phyloP scores from a whole-genome alignment of 2,113 vertebrate genomes.

The Chaenocephalus aceratus region DNA sequence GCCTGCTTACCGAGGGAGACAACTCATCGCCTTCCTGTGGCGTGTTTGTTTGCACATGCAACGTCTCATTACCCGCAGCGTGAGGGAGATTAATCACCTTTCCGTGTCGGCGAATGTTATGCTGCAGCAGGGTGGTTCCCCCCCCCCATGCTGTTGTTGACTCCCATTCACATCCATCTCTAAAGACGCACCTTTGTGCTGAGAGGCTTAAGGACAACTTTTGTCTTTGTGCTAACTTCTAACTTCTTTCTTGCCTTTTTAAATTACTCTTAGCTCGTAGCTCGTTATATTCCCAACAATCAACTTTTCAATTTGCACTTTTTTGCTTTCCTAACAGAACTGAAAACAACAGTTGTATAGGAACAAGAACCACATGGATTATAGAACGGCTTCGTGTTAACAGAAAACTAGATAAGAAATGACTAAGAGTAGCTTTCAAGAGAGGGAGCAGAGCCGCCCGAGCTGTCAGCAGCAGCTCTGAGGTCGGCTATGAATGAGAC shows the following conservation, averaged over 20 bases:
- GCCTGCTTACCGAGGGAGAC: slow-evolving; percentile 34
- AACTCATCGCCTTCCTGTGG: slow-evolving; percentile 9
- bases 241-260: too few relatives aligned
- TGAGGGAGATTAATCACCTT: slow-evolving; percentile 46
- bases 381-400: slow-evolving; percentile 27
- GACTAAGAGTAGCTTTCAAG: slow-evolving; percentile 47
- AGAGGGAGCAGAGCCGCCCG: slow-evolving; percentile 14
- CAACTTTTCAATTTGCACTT: not conserved
- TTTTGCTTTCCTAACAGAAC: not conserved
- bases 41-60: slow-evolving; percentile 43
- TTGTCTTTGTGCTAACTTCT: not conserved
- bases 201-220: not conserved
- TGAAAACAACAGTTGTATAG: slow-evolving; percentile 17
- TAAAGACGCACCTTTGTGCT: not conserved
- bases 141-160: not conserved
- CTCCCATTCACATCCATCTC: slow-evolving; percentile 4
- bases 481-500: slow-evolving; percentile 58
- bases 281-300: not conserved
- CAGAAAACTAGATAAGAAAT: slow-evolving; percentile 23
- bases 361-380: slow-evolving; percentile 33
- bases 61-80: slow-evolving; percentile 37
- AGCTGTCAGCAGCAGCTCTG: slow-evolving; percentile 41
- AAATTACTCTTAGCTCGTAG: too few relatives aligned
- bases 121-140: not conserved
- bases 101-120: slow-evolving; percentile 24